A percentile compares a stretch with the other conserved stretches of the same genome.
Conservation (phyloP, 1,140 invertebrate genomes). For the Bombus affinis region DNA sequence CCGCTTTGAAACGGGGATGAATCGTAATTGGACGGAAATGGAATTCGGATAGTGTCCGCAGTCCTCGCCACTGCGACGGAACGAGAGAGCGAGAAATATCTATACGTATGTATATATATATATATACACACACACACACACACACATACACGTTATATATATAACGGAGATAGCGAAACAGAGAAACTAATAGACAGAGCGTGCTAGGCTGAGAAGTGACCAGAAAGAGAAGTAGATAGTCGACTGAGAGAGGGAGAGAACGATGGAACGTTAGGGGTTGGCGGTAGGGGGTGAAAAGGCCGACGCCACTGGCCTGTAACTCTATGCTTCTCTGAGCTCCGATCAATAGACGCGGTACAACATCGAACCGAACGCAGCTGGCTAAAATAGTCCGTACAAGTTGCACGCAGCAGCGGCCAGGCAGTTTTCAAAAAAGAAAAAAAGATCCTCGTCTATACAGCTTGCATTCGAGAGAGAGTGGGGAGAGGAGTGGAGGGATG, state of each 20-base stretch:
- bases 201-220: slow-evolving; percentile 8
- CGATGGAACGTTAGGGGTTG: slow-evolving; percentile 9
- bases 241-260: not conserved
- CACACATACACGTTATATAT: not conserved
- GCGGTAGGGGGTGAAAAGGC: slow-evolving; percentile 62
- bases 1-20: slow-evolving; percentile 75
- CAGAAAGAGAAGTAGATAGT: not conserved
- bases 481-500: not conserved
- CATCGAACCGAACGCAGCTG: slow-evolving; percentile 76
- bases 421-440: slow-evolving; percentile 66
- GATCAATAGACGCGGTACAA: slow-evolving; percentile 80
- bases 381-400: slow-evolving; percentile 74
- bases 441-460: not conserved
- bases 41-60: slow-evolving; percentile 76
- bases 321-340: slow-evolving; percentile 79
- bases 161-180: slow-evolving; percentile 26
- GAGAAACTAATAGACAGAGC: slow-evolving; percentile 30
- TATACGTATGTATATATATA: not conserved
- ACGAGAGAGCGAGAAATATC: slow-evolving; percentile 3
- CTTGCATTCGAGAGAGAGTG: not conserved
- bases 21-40: slow-evolving; percentile 80
- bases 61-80: slow-evolving; percentile 23
- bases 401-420: slow-evolving; percentile 44
- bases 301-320: slow-evolving; percentile 79
- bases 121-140: rapidly evolving